Evolutionary conservation across 1,140 invertebrate genomes (phyloP).

Genomic region (Penaeus japonicus): DNA sequence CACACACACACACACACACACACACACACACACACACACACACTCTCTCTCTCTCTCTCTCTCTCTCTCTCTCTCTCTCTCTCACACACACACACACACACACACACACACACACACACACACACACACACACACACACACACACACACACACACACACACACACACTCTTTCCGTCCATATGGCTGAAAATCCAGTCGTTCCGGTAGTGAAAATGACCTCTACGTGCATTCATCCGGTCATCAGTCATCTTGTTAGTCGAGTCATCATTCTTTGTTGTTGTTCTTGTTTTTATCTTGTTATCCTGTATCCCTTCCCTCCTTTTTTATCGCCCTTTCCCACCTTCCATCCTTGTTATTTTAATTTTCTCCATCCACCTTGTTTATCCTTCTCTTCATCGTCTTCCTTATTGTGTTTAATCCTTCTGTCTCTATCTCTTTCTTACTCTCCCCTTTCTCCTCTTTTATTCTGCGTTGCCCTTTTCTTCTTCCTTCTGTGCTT

Average conservation of each 20-base stretch:
- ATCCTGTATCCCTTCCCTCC: neutral
- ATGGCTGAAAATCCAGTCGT: neutral
- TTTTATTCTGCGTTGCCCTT: neutral
- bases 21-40: slow-evolving; percentile 30
- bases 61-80: neutral
- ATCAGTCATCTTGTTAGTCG: no score
- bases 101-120: slow-evolving; percentile 4
- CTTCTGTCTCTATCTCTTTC: neutral
- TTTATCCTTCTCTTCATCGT: neutral
- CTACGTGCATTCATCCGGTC: no score
- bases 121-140: neutral
- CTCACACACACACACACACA: no score
- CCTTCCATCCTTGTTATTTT: neutral
- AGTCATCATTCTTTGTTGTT: no score
- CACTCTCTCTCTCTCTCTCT: neutral
- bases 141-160: neutral
- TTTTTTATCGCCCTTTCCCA: neutral
- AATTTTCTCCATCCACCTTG: neutral
- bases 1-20: slow-evolving; percentile 28
- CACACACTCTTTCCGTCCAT: neutral
- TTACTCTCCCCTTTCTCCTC: neutral
- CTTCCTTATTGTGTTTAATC: neutral
- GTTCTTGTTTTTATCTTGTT: no score
- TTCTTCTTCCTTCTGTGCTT: neutral
- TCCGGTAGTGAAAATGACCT: neutral